Conservation (phyloP, 2,797 vertebrate genomes). For the Tachyglossus aculeatus region DNA sequence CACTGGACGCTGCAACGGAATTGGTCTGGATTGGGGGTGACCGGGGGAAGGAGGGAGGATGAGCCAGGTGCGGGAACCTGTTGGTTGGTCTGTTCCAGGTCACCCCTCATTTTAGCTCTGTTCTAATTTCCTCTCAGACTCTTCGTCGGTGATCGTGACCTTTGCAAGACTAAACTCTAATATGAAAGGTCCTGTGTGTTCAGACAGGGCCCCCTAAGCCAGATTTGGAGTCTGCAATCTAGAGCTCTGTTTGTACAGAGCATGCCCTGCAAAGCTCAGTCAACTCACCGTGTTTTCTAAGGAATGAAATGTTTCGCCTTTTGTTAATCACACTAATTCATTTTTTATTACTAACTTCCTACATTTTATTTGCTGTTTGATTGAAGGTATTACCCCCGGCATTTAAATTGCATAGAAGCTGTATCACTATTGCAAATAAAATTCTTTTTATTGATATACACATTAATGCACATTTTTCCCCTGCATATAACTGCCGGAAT, state of each 20-base stretch:
- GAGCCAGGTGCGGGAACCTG: no score
- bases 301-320: slow-evolving; percentile 69
- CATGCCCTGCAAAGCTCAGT: slow-evolving; percentile 83
- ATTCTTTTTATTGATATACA: neutral
- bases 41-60: no score
- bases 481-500: slow-evolving; percentile 33
- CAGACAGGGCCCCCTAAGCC: slow-evolving; percentile 47
- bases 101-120: slow-evolving; percentile 1
- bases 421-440: slow-evolving; percentile 50
- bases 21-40: no score
- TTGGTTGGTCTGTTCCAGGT: neutral
- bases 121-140: slow-evolving; percentile 18
- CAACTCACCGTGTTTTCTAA: slow-evolving; percentile 82
- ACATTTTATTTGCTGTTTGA: slow-evolving; percentile 76
- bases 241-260: slow-evolving; percentile 82
- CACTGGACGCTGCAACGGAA: no score
- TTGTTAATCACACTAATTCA: slow-evolving; percentile 81
- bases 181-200: slow-evolving; percentile 9
- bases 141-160: slow-evolving; percentile 22
- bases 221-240: slow-evolving; percentile 75
- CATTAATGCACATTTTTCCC: slow-evolving; percentile 49
- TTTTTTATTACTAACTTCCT: slow-evolving; percentile 77
- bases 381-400: slow-evolving; percentile 70
- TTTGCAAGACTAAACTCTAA: slow-evolving; percentile 47
- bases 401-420: slow-evolving; percentile 68